Base-by-base conservation (phyloP, 2,113 vertebrate species). In the Vidua macroura region DNA sequence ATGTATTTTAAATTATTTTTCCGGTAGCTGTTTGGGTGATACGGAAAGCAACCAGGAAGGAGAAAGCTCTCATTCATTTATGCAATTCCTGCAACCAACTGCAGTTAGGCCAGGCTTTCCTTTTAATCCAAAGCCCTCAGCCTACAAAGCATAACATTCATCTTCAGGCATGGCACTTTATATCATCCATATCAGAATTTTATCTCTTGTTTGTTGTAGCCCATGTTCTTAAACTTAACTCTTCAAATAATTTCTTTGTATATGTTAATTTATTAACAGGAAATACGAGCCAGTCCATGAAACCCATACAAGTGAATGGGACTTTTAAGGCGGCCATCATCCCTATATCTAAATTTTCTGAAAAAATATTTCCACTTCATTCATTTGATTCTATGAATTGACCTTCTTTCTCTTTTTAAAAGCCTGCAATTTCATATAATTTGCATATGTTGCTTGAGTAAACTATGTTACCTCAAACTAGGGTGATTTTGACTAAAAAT, bases 381-480 rank as follows among this genome's bases (percentile, higher is more conserved):
- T 86, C 11, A 44, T 56, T 41, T 30, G 64, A 88, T 78, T 72
- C 56, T 10, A 86, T 93, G 83, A 92, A 95, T 44, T 68, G 69
- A 81, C 28, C 58, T 75, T 83, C 55, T 88, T 73, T 95, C 49
- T 91, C 79, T 77, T 90, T 80, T 44, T 49, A 81, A 83, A 94
- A 88, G n/a, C 44, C 66, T 81, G 25, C 14, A 44, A 70, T 66
- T 85, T 87, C 7, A 63, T 35, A 4, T 23, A 30, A 64, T 81
- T 90, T 93, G 63, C 67, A 74, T 85, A 46, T 10, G 53, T 60
- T 92, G 48, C 55, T 59, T 83, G 33, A 90, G 56, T 70, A 93
- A 88, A 93, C 46, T 35, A 30, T 4, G 5, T 24, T 86, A 68
- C 66, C 60, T 81, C 90, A 81, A 94, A 90, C 77, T 10, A 81